These are phyloP conservation scores for Cirrhinus molitorella DNA, from an alignment of 2,797 vertebrate genomes.

Conservation along the genomic window DNA sequence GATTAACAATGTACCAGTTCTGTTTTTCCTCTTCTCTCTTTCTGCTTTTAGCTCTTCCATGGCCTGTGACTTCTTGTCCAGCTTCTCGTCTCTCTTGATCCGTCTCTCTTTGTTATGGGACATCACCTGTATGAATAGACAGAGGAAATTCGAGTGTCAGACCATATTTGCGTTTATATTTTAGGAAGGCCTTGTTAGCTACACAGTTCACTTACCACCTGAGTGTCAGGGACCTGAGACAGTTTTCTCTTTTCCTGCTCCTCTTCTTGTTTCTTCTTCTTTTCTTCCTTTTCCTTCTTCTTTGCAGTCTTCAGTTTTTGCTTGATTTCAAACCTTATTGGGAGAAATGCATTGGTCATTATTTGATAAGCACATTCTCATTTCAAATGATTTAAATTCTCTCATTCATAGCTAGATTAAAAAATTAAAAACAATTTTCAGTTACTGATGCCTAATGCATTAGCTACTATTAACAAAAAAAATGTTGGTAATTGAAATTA, in stretches of 20 bases:
- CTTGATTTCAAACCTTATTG: constrained; percentile 96
- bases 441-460: not conserved
- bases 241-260: constrained; percentile 97
- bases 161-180: not conserved
- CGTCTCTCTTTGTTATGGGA: constrained; percentile 98
- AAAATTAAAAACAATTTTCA: not conserved
- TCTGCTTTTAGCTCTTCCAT: constrained; percentile 99
- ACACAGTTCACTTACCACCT: constrained; percentile 81
- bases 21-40: constrained; percentile 96
- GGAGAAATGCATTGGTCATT: not conserved
- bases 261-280: constrained; percentile 98
- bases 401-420: not conserved
- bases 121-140: constrained; percentile 83
- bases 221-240: constrained; percentile 94
- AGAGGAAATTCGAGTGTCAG: not conserved
- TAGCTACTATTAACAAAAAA: not conserved
- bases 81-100: constrained; percentile 95
- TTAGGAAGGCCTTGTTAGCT: not conserved
- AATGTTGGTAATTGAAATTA: not conserved
- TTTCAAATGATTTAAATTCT: not conserved
- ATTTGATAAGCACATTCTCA: not conserved
- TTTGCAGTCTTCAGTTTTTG: constrained; percentile 98
- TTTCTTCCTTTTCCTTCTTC: constrained; percentile 99
- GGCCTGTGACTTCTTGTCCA: constrained; percentile 98
- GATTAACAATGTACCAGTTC: not conserved